Conservation (phyloP, 2,113 vertebrate species). For the Anarhynchus alexandrinus region DNA sequence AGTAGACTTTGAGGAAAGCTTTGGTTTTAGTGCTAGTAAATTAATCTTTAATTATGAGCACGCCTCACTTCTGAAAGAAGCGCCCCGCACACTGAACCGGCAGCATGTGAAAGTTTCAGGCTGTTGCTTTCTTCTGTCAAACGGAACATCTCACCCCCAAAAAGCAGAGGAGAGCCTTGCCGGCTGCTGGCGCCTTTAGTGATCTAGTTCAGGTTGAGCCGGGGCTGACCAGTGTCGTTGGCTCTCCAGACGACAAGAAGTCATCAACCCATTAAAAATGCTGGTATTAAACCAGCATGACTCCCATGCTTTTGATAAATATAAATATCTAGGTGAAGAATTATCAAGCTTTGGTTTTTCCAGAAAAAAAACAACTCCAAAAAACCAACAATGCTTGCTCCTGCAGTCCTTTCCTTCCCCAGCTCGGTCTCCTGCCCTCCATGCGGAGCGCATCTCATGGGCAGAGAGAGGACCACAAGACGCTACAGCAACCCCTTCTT, state of each 20-base stretch:
- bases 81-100: not conserved
- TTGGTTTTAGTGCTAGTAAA: slow-evolving; percentile 37
- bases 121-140: not conserved
- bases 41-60: slow-evolving; percentile 50
- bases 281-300: not conserved
- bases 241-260: not conserved
- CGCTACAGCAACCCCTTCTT: not conserved
- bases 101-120: not conserved
- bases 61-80: not conserved
- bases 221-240: not conserved
- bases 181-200: not conserved
- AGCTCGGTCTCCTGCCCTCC: not conserved
- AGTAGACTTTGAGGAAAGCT: slow-evolving; percentile 43
- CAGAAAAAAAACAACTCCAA: not conserved
- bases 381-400: not conserved
- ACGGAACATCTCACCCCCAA: not conserved
- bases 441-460: not conserved
- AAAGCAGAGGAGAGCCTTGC: not conserved
- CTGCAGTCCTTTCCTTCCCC: not conserved
- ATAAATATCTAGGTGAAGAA: not conserved
- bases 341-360: not conserved
- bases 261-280: not conserved
- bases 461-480: not conserved
- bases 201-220: not conserved
- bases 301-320: not conserved